Evolutionary conservation across 2,113 vertebrate species (phyloP).

Genomic region (Holacanthus passer): DNA sequence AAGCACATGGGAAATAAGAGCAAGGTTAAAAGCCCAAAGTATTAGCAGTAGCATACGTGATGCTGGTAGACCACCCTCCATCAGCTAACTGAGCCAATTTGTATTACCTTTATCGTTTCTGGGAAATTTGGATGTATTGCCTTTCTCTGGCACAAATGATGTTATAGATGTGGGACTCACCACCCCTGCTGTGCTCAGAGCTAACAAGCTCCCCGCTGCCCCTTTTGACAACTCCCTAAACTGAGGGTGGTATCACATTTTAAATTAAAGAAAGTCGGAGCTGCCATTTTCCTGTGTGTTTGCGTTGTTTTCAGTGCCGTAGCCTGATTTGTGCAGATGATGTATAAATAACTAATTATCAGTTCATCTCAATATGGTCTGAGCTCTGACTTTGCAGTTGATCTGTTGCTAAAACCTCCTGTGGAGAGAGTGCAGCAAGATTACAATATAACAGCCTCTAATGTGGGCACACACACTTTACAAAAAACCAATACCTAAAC

Average conservation of each 20-base stretch:
- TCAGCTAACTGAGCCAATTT: constrained; percentile 34
- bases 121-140: constrained; percentile 42
- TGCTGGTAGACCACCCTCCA: neutral
- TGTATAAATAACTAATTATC: constrained; percentile 50
- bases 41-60: neutral
- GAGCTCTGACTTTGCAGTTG: neutral
- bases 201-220: constrained; percentile 65
- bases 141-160: constrained; percentile 44
- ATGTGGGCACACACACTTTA: neutral
- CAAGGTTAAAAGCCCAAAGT: constrained; percentile 1
- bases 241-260: constrained; percentile 35
- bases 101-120: constrained; percentile 34
- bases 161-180: constrained; percentile 27
- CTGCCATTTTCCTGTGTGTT: constrained; percentile 9
- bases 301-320: neutral
- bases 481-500: neutral
- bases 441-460: neutral
- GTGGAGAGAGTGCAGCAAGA: neutral
- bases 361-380: constrained; percentile 28
- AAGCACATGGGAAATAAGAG: neutral
- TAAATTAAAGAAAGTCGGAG: constrained; percentile 27
- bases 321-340: constrained; percentile 7
- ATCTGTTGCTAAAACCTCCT: constrained; percentile 6
- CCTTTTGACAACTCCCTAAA: constrained; percentile 52
- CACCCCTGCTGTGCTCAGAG: constrained; percentile 25